These are phyloP conservation scores for Polyergus mexicanus DNA, from an alignment of 1,140 invertebrate species.

Conservation along the genomic window DNA sequence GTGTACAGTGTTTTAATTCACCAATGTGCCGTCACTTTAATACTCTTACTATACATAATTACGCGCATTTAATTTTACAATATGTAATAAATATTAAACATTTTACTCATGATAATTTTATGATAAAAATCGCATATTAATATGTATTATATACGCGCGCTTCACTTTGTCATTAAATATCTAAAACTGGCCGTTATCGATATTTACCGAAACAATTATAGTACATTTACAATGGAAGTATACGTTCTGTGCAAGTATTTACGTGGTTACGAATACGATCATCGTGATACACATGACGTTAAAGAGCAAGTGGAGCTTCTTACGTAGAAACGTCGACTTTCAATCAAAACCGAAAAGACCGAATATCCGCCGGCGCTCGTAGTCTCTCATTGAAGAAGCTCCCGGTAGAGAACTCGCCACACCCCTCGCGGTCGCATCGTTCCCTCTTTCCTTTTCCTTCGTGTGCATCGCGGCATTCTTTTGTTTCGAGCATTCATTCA, in stretches of 20 bases:
- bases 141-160: neutral
- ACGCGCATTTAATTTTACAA: neutral
- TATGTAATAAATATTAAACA: neutral
- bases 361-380: conserved; percentile 3
- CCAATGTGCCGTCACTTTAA: neutral
- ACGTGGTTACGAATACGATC: neutral
- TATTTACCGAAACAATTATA: conserved; percentile 3
- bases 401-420: conserved; percentile 43
- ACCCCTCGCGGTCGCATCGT: conserved; percentile 43
- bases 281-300: neutral
- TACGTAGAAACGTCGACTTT: conserved; percentile 1
- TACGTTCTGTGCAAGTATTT: neutral
- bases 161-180: neutral
- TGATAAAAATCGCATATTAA: conserved; percentile 10
- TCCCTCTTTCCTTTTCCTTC: neutral
- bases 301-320: conserved; percentile 16
- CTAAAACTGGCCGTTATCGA: neutral
- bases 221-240: neutral
- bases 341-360: conserved; percentile 37
- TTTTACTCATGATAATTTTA: conserved; percentile 7
- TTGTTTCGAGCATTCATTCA: conserved; percentile 62
- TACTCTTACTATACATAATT: neutral
- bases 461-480: conserved; percentile 65
- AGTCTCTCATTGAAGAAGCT: conserved; percentile 49
- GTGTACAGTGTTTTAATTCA: neutral